A percentile compares a stretch with the other conserved stretches of the same genome.
Evolutionary conservation across 1,140 invertebrate species (phyloP).

Genomic region (Daktulosphaira vitifoliae): DNA sequence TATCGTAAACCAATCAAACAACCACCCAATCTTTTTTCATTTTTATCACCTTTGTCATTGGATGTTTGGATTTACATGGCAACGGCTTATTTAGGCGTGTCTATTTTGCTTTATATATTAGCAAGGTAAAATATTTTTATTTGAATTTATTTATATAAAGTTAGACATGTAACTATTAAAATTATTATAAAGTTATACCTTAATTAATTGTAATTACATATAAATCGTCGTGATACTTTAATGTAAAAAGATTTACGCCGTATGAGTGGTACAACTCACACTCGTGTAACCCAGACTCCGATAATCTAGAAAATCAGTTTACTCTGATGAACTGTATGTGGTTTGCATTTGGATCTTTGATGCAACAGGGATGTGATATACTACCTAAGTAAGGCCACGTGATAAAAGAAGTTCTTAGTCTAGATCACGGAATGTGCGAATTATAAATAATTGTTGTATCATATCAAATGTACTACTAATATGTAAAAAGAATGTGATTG

Average conservation of each 20-base stretch:
- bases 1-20: conserved; percentile 62
- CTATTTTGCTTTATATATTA: conserved; percentile 68
- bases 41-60: conserved; percentile 77
- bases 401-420: not conserved
- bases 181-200: too few species aligned
- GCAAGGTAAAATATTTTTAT: conserved; percentile 50
- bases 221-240: too few species aligned
- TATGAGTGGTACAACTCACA: conserved; percentile 88
- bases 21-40: conserved; percentile 70
- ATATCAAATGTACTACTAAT: too few species aligned
- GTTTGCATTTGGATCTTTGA: conserved; percentile 91
- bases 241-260: conserved; percentile 61
- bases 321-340: conserved; percentile 87
- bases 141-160: conserved; percentile 45
- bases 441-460: too few species aligned
- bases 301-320: conserved; percentile 80
- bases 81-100: conserved; percentile 77
- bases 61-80: conserved; percentile 91
- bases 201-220: too few species aligned
- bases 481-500: too few species aligned
- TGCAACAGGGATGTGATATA: conserved; percentile 88
- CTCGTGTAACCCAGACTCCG: conserved; percentile 66
- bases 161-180: too few species aligned
- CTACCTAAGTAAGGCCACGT: conserved; percentile 68
- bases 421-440: too few species aligned